Base-by-base conservation (phyloP, 2,888 invertebrate genomes). In the Hemicrepidius hirtus region DNA sequence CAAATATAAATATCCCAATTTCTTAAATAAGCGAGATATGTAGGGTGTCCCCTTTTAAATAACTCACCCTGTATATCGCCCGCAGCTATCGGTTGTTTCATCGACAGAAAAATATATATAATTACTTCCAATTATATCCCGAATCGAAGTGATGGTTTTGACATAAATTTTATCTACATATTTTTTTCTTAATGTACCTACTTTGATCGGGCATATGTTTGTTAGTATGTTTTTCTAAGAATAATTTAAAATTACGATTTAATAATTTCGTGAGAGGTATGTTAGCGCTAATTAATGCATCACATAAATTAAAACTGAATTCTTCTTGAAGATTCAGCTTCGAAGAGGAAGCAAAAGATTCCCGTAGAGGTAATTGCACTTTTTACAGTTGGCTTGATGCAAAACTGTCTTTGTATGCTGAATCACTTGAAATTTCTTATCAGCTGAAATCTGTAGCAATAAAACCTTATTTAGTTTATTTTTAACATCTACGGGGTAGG, bases 51-150 rank as follows among this genome's bases (percentile, higher is more conserved):
- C n/a, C n/a, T n/a, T n/a, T n/a, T n/a, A n/a, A n/a, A n/a, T n/a
- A n/a, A n/a, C n/a, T n/a, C n/a, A n/a, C n/a, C n/a, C 68, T 9
- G 41, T 41, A 44, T 66, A 66, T 2, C 66, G 16, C 0, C 57
- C 57, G 3, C 59, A 40, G 0, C n/a, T 28, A 28, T 53, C 53
- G 2, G 53, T 24, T 7, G 53, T 53, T 53, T 53, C 53, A 53
- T 53, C 53, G 0, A 53, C 53, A 3, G 37, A 13, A 57, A 57
- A 18, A 6, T 35, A 32, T 0, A 57, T 32, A 55, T 55, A 55
- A 13, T 55, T 32, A 6, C 5, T 35, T 16, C 32, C 55, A 28
- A 53, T 32, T 55, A 16, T 12, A 32, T 55, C 35, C 13, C 35
- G 5, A 16, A 55, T 55, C 9, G 32, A 0, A 13, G 4, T 2